Percentiles rank a stretch among this genome's conserved stretches.
These are phyloP conservation scores for Argopecten irradians DNA, from an alignment of 1,140 invertebrate species.

Conservation along the genomic window DNA sequence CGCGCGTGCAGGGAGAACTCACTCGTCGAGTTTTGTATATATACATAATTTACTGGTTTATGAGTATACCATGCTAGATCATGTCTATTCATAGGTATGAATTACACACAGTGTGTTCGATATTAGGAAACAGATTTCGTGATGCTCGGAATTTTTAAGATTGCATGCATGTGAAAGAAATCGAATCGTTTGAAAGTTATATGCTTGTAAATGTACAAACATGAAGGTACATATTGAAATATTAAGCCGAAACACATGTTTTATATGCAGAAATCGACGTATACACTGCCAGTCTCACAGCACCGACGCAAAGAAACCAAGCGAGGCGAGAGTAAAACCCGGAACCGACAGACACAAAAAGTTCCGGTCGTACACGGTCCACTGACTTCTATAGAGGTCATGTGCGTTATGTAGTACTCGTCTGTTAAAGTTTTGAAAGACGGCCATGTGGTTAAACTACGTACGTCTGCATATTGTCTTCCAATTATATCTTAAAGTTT, in stretches of 20 bases:
- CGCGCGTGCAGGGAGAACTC: background rate
- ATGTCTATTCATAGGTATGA: background rate
- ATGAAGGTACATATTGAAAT: background rate
- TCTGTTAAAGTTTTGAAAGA: background rate
- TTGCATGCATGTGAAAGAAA: slow-evolving; percentile 17
- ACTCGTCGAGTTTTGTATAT: background rate
- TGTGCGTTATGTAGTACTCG: background rate
- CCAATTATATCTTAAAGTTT: background rate
- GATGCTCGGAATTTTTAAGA: background rate
- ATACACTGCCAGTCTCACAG: background rate
- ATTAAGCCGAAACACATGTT: background rate
- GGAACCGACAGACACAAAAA: background rate
- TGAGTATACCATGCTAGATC: too few relatives aligned
- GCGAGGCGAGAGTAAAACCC: background rate
- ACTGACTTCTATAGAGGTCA: background rate
- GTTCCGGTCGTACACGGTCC: background rate
- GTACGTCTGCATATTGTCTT: background rate
- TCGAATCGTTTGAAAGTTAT: background rate
- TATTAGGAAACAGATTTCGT: background rate
- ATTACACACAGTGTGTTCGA: background rate
- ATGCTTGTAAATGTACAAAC: background rate
- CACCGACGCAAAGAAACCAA: background rate
- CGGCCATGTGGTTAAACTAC: background rate
- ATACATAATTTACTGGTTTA: background rate
- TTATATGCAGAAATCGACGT: background rate